Conservation (phyloP, 2,113 vertebrate genomes). For the Todiramphus saurophagus region DNA sequence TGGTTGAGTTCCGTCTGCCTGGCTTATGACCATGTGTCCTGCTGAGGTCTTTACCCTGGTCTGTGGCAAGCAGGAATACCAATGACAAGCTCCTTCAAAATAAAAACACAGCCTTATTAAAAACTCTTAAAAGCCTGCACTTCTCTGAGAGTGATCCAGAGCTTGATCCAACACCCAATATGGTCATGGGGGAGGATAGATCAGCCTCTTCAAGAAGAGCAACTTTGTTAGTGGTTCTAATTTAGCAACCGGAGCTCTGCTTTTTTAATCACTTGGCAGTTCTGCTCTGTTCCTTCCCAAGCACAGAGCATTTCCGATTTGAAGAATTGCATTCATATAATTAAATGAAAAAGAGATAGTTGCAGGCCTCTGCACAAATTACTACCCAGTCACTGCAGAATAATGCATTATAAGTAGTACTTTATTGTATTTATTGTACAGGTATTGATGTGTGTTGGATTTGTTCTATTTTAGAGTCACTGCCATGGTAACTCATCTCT, state of each 20-base stretch:
- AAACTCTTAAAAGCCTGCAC: background rate
- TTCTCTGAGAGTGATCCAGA: background rate
- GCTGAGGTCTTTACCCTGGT: background rate
- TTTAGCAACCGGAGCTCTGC: background rate
- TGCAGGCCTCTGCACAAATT: conserved; percentile 69
- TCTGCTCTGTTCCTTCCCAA: conserved; percentile 30
- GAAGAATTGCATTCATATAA: conserved; percentile 67
- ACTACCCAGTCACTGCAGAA: conserved; percentile 57
- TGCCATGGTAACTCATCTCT: conserved; percentile 72
- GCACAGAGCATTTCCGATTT: conserved; percentile 48
- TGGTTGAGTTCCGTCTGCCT: background rate
- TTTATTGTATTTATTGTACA: conserved; percentile 74
- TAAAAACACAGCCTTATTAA: background rate
- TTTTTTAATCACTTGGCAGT: conserved; percentile 25
- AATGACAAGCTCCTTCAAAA: background rate
- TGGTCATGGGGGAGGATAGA: background rate
- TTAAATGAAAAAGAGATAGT: conserved; percentile 67
- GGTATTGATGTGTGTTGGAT: conserved; percentile 73
- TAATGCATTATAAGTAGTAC: conserved; percentile 66
- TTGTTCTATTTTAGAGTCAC: conserved; percentile 72
- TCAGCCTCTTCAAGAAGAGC: background rate
- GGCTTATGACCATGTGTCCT: fast-evolving
- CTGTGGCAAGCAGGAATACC: fast-evolving
- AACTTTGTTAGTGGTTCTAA: background rate
- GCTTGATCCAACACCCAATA: background rate